These are phyloP conservation scores for Agapornis roseicollis DNA, from an alignment of 2,113 vertebrate genomes.

Conservation along the genomic window DNA sequence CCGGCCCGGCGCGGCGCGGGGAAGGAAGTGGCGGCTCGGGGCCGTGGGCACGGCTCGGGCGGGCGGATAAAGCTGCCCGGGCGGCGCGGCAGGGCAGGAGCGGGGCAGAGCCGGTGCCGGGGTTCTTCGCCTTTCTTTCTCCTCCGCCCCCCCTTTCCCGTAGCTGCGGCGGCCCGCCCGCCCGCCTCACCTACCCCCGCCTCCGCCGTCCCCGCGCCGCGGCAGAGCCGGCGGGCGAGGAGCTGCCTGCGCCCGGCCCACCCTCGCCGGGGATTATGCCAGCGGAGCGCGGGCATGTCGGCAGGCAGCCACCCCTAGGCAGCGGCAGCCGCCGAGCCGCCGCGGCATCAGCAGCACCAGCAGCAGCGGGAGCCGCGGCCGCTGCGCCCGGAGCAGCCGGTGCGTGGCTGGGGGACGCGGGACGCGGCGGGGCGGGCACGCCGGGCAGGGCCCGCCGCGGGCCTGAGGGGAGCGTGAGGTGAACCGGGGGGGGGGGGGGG, in stretches of 20 bases:
- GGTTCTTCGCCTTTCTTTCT: neutral
- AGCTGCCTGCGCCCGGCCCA: neutral
- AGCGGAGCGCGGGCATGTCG: neutral
- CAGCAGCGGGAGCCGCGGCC: neutral
- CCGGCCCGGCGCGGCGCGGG: neutral
- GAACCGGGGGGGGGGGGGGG: no score
- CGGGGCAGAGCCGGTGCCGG: neutral
- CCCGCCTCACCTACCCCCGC: neutral
- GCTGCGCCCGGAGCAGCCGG: neutral
- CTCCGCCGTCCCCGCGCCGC: neutral
- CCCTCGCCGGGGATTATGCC: conserved; percentile 6
- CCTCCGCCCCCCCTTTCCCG: neutral
- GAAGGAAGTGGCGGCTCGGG: neutral
- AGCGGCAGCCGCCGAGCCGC: neutral
- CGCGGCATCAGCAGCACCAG: neutral
- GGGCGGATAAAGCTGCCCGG: no score
- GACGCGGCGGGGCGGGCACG: neutral
- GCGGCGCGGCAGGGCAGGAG: no score
- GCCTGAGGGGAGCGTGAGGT: no score
- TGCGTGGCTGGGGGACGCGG: neutral
- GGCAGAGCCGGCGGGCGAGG: neutral
- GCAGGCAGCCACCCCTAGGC: neutral
- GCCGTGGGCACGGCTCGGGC: neutral
- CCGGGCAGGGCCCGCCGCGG: no score
- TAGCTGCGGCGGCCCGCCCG: neutral